Base-by-base conservation (phyloP, 2,888 invertebrate species). In the Brachypalpus laphriformis region DNA sequence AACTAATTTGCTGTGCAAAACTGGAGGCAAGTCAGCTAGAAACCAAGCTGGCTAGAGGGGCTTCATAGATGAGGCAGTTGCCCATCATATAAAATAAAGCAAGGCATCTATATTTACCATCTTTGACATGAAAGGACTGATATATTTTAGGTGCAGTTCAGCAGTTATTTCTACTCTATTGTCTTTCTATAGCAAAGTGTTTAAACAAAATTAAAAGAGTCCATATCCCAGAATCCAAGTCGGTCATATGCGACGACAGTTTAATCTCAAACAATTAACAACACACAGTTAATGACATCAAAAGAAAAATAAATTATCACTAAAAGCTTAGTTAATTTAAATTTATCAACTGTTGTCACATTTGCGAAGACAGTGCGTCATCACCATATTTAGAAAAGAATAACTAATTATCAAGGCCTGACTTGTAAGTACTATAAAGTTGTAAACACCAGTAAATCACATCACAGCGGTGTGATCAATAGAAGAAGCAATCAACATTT, bases 181-280 rank as follows among this genome's bases (percentile, higher is more conserved):
- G 16, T 8, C 7, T 7, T 42, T 16, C 42, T 42, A 1, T 7
- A 14, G 14, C n/a, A 14, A 42, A 42, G 11, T 11, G 11, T 34
- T 34, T 20, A 8, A 25, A 37, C 22, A 63, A 63, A n/a, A 28
- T 28, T 16, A 14, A 45, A 6, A 61, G 8, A 25, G n/a, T n/a
- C n/a, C n/a, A n/a, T n/a, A n/a, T n/a, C n/a, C 31, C 28, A 47
- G 18, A 45, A 28, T 20, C 47, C 47, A 20, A 20, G 49, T 22
- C 25, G 1, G n/a, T 0, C 18, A 11, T n/a, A 49, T 22, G 25
- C n/a, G 49, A 49, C 54, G 28, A 42, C 61, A 47, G 2, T 65
- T 34, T 54, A 63, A 74, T 63, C 66, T 66, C 14, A 37, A 25
- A 28, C 65, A 75, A 75, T 75, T 75, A 75, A 57, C 65, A 66